Evolutionary conservation across 2,888 invertebrate genomes (phyloP).

Genomic region (Ennomos fuscantarius): DNA sequence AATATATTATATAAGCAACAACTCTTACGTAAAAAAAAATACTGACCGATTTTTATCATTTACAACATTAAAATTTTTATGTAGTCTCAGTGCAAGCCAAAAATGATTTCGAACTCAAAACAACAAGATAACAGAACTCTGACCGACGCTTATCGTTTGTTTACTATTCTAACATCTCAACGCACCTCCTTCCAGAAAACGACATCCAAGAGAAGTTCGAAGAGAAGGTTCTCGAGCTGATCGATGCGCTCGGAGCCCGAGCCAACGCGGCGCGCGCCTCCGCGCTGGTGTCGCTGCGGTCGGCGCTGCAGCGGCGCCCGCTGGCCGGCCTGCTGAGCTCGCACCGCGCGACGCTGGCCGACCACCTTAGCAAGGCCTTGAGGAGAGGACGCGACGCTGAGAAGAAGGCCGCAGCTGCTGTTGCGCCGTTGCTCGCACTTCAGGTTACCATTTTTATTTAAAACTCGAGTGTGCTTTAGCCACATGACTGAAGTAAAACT

Average conservation of each 20-base stretch:
- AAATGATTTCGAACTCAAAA: too few relatives aligned
- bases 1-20: too few relatives aligned
- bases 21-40: too few relatives aligned
- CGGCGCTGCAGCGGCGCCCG: conserved; percentile 91
- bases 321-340: conserved; percentile 91
- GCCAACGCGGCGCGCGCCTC: conserved; percentile 92
- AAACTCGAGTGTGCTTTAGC: too few relatives aligned
- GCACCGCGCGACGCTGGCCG: conserved; percentile 92
- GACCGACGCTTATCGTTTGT: too few relatives aligned
- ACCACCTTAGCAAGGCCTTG: conserved; percentile 92
- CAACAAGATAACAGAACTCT: too few relatives aligned
- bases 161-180: too few relatives aligned
- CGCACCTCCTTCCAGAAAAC: conserved; percentile 69
- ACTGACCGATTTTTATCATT: too few relatives aligned
- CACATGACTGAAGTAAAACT: too few relatives aligned
- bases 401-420: conserved; percentile 91
- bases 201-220: conserved; percentile 88
- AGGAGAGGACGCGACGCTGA: conserved; percentile 94
- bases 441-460: conserved; percentile 87
- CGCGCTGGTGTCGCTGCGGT: conserved; percentile 89
- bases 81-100: too few relatives aligned
- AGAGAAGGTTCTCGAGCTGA: conserved; percentile 93
- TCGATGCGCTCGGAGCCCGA: conserved; percentile 96
- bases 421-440: conserved; percentile 92
- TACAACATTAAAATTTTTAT: too few relatives aligned